phyloP scores from a whole-genome alignment of 2,888 invertebrate species.

The Dicyrtoma fusca region DNA sequence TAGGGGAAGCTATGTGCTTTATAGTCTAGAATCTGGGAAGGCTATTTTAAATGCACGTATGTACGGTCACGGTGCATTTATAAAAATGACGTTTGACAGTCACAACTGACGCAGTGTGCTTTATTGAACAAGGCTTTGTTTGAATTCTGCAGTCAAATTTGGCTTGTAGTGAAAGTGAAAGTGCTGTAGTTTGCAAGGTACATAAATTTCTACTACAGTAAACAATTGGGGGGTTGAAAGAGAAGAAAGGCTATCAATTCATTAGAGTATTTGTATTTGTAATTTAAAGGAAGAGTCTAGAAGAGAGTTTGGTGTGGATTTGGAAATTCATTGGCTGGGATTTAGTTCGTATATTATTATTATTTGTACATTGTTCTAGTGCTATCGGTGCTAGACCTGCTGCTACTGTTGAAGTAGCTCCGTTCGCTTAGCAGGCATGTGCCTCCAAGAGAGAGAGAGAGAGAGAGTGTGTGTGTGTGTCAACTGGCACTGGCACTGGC shows the following conservation, averaged over 20 bases:
- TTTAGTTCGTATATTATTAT: constrained; percentile 3
- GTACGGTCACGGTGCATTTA: too few relatives aligned
- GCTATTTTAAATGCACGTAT: constrained; percentile 16
- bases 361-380: neutral
- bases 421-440: too few relatives aligned
- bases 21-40: neutral
- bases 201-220: neutral
- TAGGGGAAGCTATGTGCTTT: too few relatives aligned
- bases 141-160: neutral
- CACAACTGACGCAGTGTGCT: neutral
- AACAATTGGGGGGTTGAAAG: neutral
- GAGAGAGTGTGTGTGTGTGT: too few relatives aligned
- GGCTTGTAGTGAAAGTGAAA: too few relatives aligned
- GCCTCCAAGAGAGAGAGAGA: too few relatives aligned
- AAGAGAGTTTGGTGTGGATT: constrained; percentile 4
- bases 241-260: neutral
- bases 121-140: neutral
- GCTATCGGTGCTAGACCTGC: too few relatives aligned
- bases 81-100: constrained; percentile 28
- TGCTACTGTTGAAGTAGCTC: too few relatives aligned
- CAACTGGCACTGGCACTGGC: neutral
- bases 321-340: constrained; percentile 30
- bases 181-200: too few relatives aligned
- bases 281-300: constrained; percentile 1
- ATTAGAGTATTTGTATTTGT: neutral